Conservation (phyloP, 2,797 vertebrate genomes). For the Huso huso region DNA sequence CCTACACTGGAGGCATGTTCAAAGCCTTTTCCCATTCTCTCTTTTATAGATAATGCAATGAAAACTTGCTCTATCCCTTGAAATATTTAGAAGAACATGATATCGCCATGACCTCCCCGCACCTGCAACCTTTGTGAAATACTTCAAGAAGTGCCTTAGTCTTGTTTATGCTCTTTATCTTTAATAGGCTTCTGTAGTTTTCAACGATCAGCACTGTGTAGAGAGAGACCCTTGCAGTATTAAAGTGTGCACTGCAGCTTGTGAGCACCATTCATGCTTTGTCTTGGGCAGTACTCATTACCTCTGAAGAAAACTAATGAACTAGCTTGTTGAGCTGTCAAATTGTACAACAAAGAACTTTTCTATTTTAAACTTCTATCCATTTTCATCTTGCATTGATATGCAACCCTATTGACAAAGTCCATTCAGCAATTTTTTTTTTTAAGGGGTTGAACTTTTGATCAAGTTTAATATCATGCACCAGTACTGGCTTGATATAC, state of each 20-base stretch:
- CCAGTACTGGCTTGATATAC: too few relatives aligned
- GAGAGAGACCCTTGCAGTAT: conserved; percentile 23
- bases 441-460: too few relatives aligned
- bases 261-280: conserved; percentile 12
- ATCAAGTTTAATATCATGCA: too few relatives aligned
- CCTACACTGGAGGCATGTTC: conserved; percentile 61
- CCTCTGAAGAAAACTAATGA: background rate
- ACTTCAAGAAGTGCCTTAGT: conserved; percentile 45
- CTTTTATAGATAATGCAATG: conserved; percentile 59
- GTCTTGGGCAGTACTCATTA: background rate
- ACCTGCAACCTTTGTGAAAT: conserved; percentile 56
- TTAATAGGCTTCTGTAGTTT: conserved; percentile 50
- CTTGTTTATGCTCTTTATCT: conserved; percentile 59
- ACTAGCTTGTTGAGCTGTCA: background rate
- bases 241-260: conserved; percentile 17
- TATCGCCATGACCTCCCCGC: conserved; percentile 55
- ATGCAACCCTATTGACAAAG: too few relatives aligned
- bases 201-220: conserved; percentile 39
- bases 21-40: conserved; percentile 54
- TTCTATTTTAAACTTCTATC: too few relatives aligned
- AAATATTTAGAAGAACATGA: conserved; percentile 71
- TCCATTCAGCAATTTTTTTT: too few relatives aligned
- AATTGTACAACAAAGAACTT: too few relatives aligned
- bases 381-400: too few relatives aligned
- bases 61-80: conserved; percentile 62